Base-by-base conservation (phyloP, 2,888 invertebrate species). In the Hydroisotoma schaefferi region DNA sequence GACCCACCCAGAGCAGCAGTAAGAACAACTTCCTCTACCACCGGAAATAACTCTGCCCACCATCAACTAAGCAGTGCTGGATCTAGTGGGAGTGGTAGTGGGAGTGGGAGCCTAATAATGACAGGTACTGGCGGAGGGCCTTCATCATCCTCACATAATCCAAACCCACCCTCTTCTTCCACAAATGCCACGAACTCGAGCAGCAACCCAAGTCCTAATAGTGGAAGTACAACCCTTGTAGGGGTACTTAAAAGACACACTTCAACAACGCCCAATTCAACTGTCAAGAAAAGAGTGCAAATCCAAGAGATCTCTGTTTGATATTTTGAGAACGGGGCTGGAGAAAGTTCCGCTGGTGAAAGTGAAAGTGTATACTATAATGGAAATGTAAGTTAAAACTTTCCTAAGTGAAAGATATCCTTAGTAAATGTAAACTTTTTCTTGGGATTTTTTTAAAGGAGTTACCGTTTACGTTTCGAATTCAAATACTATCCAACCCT, bases 241-340 rank as follows among this genome's bases (percentile, higher is more conserved):
- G 71, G 73, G 65, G 72, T 76, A 60, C 72, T 76, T 77, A 57
- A 81, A 80, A 60, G 72, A 58, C 68, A 70, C 38, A 64, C 59
- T 26, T 43, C 65, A 48, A 62, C 67, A n/a, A 66, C 68, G 20
- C 65, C 69, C 15, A 68, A 63, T 40, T 67, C 69, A 37, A 84
- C 85, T 26, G 80, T 86, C 71, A 91, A 91, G 79, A 91, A 91
- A 79, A 84, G 91, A 77, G 91, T 92, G 74, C 91, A 91, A 80
- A 92, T 92, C 77, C 90, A 90, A 78, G 91, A 92, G 78, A 92
- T 92, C 80, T 90, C 90, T 64, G 91, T 91, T 84, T 81, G 70
- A 76, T 52, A 37, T 33, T 23, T 52, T 22, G 23, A 40, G 33
- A 43, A 54, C 2, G 43, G 43, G 33, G 52, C 23, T 20, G 37